These are phyloP conservation scores for Argopecten irradians DNA, from an alignment of 1,140 invertebrate genomes.

Conservation along the genomic window DNA sequence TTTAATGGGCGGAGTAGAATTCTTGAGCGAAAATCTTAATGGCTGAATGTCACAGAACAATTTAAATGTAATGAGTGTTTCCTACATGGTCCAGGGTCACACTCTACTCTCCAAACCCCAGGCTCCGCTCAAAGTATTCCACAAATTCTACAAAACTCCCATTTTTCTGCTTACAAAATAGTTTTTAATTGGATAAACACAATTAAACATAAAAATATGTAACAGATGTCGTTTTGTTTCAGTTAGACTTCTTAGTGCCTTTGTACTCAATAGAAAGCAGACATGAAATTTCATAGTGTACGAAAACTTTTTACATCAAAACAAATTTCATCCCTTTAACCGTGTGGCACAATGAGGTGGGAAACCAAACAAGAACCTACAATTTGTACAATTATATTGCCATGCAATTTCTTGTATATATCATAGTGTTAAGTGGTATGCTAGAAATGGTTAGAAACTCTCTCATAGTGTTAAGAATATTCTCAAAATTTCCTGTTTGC, in stretches of 20 bases:
- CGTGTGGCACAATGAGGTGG: not conserved
- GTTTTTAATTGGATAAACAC: constrained; percentile 1
- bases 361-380: not conserved
- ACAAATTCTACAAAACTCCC: not conserved
- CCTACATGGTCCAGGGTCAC: not conserved
- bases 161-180: constrained; percentile 2
- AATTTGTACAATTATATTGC: not conserved
- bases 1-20: constrained; percentile 22
- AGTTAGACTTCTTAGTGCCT: not conserved
- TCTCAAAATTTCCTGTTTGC: not conserved
- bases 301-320: not conserved
- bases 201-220: not conserved
- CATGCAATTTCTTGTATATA: not conserved
- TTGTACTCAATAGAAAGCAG: not conserved
- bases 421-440: not conserved
- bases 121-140: not conserved
- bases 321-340: not conserved
- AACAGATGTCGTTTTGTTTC: not conserved
- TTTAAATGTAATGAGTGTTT: constrained; percentile 1
- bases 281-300: not conserved
- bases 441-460: not conserved
- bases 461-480: not conserved
- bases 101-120: not conserved
- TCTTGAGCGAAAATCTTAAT: not conserved
- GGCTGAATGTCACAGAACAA: not conserved